Evolutionary conservation across 53 echinoderm and acorn worm genomes (phyloP), one percentile per base, ranked within the genome.

Genomic region (Holothuria leucospilota): DNA sequence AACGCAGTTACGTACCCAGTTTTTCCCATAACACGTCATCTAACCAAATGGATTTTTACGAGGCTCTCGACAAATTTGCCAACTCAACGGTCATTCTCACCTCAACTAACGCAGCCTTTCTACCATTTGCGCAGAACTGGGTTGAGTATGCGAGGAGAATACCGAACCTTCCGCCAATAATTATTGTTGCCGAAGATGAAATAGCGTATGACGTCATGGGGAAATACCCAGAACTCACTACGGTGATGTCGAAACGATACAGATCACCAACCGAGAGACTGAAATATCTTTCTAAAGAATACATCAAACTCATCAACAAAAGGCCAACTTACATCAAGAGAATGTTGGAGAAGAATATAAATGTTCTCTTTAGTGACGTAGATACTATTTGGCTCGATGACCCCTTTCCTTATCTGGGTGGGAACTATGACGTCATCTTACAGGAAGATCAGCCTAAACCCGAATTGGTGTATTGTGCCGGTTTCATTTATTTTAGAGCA

Each of bases 101-200:
- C 23, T 87, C 91, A 14, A 88, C 89, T 25, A 94, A 96, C 60
- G 71, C 82, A 53, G 91, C 93, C 15, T 96, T 92, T 70, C 49
- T 94, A 28, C 94, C 94, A 41, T 85, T 96, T 28, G 86, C 96
- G 5, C 78, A 89, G 63, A 96, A 96, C 73, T 96, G 91, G 92
- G 25, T 96, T 40, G 94, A 88, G 79, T 91, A 89, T 42, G 62
- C 94, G 2, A 60, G 67, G 20, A 86, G 88, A 18, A 75, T 94
- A 9, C 59, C 85, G 10, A 78, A 69, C 21, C 60, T 64, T 30
- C 94, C 93, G 1, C 71, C 87, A 39, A 82, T 96, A 28, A 81
- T 90, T 16, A 74, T 89, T 20, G 77, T 96, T 2, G 88, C 96
- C 3, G 96, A 96, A 51, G 93, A 93, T 51, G 68, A 86, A 0